Evolutionary conservation across 1,140 invertebrate genomes (phyloP).

Genomic region (Microplitis demolitor): DNA sequence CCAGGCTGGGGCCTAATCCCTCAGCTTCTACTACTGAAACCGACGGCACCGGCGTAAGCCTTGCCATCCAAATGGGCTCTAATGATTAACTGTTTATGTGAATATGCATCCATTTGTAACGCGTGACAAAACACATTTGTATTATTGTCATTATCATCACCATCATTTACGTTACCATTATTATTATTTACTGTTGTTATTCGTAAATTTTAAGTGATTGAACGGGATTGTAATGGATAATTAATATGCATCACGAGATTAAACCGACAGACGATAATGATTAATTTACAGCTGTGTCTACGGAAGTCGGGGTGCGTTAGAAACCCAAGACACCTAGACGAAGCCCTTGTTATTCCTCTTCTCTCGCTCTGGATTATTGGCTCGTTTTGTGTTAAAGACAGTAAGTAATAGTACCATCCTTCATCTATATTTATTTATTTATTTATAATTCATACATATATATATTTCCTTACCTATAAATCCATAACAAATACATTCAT

Average conservation of each 20-base stretch:
- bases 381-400: constrained; percentile 56
- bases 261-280: constrained; percentile 44
- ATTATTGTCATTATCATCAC: too few species aligned
- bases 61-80: too few species aligned
- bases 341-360: constrained; percentile 48
- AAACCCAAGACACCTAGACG: constrained; percentile 42
- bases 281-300: constrained; percentile 48
- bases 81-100: too few species aligned
- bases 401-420: constrained; percentile 43
- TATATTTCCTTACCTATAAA: too few species aligned
- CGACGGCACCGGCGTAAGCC: too few species aligned
- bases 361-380: constrained; percentile 56
- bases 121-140: too few species aligned
- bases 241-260: constrained; percentile 24
- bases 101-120: too few species aligned
- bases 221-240: constrained; percentile 23
- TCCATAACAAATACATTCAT: too few species aligned
- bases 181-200: background rate
- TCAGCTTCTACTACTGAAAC: too few species aligned
- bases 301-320: constrained; percentile 45
- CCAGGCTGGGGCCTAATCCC: too few species aligned
- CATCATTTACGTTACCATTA: background rate
- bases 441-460: too few species aligned
- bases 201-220: background rate
- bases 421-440: too few species aligned